Conservation (phyloP, 37 sponge, comb jelly and placozoan species). For the Geodia barretti region DNA sequence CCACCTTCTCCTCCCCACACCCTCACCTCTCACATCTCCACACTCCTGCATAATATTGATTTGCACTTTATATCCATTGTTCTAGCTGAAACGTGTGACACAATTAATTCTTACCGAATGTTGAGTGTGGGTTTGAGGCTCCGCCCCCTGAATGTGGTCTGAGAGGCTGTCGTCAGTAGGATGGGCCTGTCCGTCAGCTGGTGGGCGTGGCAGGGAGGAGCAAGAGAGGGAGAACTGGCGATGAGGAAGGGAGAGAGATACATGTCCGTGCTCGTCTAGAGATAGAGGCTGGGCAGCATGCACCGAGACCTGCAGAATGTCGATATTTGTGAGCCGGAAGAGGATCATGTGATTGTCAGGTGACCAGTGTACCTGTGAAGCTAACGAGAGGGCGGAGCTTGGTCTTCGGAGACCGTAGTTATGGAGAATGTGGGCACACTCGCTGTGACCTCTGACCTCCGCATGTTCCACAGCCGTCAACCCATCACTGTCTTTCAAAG, state of each 20-base stretch:
- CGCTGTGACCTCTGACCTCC: conserved; percentile 49
- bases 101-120: not conserved
- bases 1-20: not conserved
- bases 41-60: too few relatives aligned
- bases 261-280: conserved; percentile 79
- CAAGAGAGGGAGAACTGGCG: conserved; percentile 34
- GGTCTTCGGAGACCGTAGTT: conserved; percentile 41
- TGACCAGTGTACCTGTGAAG: conserved; percentile 37
- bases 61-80: too few relatives aligned
- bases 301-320: conserved; percentile 2
- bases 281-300: conserved; percentile 14
- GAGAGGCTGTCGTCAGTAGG: not conserved
- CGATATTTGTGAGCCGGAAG: too few relatives aligned
- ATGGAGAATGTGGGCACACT: conserved; percentile 67
- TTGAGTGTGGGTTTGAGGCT: not conserved
- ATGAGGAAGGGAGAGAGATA: conserved; percentile 28
- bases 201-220: conserved; percentile 25
- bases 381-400: conserved; percentile 32
- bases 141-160: too few relatives aligned
- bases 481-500: conserved; percentile 44
- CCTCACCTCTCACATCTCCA: not conserved
- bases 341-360: not conserved
- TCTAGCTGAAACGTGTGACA: not conserved
- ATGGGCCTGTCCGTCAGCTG: conserved; percentile 76
- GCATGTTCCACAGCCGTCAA: conserved; percentile 81